Percentiles rank a stretch among this genome's conserved stretches.
phyloP scores from a whole-genome alignment of 2,797 vertebrate genomes.

The Sebastes itinus region DNA sequence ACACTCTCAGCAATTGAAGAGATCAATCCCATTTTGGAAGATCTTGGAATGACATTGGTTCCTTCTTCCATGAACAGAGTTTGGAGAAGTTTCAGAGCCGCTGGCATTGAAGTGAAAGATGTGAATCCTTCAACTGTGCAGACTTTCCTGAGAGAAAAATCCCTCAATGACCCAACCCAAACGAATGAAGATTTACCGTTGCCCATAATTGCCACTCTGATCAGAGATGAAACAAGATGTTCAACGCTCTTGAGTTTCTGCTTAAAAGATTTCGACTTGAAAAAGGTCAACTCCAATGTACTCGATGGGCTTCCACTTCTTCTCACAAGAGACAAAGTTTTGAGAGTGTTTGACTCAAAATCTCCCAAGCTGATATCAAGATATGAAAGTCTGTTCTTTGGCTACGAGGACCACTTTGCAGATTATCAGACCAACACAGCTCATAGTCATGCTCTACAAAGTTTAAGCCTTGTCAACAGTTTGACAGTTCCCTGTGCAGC shows the following conservation, averaged over 20 bases:
- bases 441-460: not conserved
- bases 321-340: conserved; percentile 73
- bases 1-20: rapidly evolving
- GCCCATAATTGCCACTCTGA: conserved; percentile 67
- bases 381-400: conserved; percentile 60
- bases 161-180: conserved; percentile 68
- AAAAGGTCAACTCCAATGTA: not conserved
- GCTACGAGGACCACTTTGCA: conserved; percentile 64
- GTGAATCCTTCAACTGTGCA: conserved; percentile 60
- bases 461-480: conserved; percentile 43
- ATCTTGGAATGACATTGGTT: conserved; percentile 77
- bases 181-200: conserved; percentile 67
- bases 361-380: conserved; percentile 63
- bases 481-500: conserved; percentile 63
- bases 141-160: conserved; percentile 66
- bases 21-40: conserved; percentile 63
- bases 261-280: conserved; percentile 8
- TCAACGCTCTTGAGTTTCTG: conserved; percentile 74
- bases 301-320: conserved; percentile 78
- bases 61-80: conserved; percentile 20
- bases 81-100: conserved; percentile 53
- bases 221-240: conserved; percentile 66
- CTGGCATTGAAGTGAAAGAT: conserved; percentile 60
- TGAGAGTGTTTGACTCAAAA: conserved; percentile 67
- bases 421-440: not conserved